Evolutionary conservation across 2,113 vertebrate species (phyloP).

Genomic region (Pterocles orientalis): DNA sequence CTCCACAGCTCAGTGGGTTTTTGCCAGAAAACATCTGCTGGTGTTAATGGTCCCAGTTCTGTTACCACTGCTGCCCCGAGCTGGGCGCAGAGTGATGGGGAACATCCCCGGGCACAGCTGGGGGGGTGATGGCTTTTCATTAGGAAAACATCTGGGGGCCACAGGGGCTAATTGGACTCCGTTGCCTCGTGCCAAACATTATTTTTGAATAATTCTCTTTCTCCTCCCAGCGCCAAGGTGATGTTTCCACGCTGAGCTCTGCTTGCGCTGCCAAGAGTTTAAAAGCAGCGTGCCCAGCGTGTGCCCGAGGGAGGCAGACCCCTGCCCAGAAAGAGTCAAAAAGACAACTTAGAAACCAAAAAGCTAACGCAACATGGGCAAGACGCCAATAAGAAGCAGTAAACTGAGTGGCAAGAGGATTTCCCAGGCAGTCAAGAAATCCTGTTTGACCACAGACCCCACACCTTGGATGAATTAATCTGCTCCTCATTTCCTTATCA

Average conservation of each 20-base stretch:
- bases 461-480: neutral
- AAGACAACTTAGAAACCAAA: neutral
- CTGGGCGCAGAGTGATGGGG: neutral
- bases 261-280: neutral
- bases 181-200: neutral
- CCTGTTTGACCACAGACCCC: neutral
- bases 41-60: neutral
- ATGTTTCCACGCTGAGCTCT: neutral
- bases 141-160: slow-evolving; percentile 50
- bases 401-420: neutral
- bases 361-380: neutral
- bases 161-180: neutral
- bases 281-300: neutral
- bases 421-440: neutral
- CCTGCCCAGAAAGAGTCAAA: neutral
- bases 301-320: neutral
- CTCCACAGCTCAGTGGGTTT: neutral
- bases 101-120: neutral
- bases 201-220: neutral
- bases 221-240: neutral
- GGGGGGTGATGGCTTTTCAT: neutral
- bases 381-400: neutral
- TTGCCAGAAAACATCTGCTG: slow-evolving; percentile 52
- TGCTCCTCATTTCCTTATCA: neutral
- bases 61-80: neutral